Percentiles rank a stretch among this genome's conserved stretches.
Evolutionary conservation across 2,888 invertebrate species (phyloP).

Genomic region (Pachydiplax longipennis): DNA sequence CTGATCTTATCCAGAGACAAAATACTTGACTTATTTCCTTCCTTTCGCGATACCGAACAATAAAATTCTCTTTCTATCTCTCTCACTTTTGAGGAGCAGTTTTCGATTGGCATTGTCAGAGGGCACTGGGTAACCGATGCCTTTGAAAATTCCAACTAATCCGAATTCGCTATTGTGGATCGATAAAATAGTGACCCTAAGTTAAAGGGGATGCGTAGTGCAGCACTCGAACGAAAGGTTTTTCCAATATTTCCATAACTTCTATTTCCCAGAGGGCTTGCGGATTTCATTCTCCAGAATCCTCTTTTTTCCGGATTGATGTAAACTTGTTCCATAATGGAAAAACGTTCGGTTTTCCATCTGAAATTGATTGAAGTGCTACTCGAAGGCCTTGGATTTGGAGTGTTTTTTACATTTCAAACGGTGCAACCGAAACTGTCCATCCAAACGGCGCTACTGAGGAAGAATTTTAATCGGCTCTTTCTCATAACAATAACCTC

Average conservation of each 20-base stretch:
- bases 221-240: not conserved
- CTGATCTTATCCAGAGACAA: not conserved
- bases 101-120: too few relatives aligned
- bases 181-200: not conserved
- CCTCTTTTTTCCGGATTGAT: not conserved
- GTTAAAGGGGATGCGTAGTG: not conserved
- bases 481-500: too few relatives aligned
- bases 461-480: too few relatives aligned
- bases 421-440: too few relatives aligned
- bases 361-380: not conserved
- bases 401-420: too few relatives aligned
- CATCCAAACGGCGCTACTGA: too few relatives aligned
- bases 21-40: not conserved
- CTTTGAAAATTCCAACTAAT: not conserved
- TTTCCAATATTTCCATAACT: not conserved
- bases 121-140: not conserved
- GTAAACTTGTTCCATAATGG: not conserved
- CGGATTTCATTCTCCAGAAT: not conserved
- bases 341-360: not conserved
- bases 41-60: not conserved
- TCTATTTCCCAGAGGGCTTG: not conserved
- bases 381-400: too few relatives aligned
- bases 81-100: too few relatives aligned
- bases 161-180: not conserved
- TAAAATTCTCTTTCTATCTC: too few relatives aligned